These are phyloP conservation scores for Monoplex corrugatus DNA, from an alignment of 2,888 invertebrate species.

Conservation along the genomic window DNA sequence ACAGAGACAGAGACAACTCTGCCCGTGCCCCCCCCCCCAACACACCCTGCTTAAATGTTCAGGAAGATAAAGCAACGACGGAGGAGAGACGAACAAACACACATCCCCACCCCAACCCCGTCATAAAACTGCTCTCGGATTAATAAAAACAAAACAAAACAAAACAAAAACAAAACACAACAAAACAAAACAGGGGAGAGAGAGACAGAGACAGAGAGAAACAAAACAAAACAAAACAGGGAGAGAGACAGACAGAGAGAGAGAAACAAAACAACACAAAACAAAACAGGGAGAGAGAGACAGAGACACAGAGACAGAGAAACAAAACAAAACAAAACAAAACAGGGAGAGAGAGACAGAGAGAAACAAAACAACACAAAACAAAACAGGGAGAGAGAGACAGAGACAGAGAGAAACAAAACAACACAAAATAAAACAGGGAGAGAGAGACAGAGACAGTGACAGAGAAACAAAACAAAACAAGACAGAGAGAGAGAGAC, in stretches of 20 bases:
- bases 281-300: background rate
- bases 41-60: background rate
- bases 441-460: background rate
- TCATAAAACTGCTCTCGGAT: background rate
- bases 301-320: background rate
- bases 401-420: background rate
- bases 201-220: background rate
- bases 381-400: slow-evolving; percentile 4
- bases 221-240: background rate
- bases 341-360: background rate
- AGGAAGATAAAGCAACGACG: background rate
- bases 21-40: background rate
- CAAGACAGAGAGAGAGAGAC: no score
- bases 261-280: no score
- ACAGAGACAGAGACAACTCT: background rate
- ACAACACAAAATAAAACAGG: background rate
- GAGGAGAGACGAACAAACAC: no score
- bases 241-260: background rate
- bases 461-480: background rate
- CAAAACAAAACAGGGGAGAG: background rate
- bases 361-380: background rate
- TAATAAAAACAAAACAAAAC: background rate
- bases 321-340: background rate
- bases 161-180: background rate
- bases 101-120: no score